phyloP scores from a whole-genome alignment of 2,888 invertebrate species.

The Bibio marci region DNA sequence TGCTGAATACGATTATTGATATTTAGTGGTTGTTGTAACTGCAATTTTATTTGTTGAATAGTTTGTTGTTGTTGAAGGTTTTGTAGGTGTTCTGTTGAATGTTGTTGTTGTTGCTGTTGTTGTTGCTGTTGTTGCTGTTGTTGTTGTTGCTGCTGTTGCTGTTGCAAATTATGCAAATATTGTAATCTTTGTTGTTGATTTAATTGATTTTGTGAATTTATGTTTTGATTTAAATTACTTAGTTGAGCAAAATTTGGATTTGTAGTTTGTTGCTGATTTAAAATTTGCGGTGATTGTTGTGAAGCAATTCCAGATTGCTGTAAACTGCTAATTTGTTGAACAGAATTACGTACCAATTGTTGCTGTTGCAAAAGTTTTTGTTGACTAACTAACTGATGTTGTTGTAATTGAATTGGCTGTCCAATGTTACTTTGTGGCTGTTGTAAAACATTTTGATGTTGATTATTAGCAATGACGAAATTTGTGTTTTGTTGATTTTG shows the following conservation, averaged over 20 bases:
- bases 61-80: slow-evolving; percentile 18
- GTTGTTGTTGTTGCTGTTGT: too few species aligned
- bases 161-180: slow-evolving; percentile 36
- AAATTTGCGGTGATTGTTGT: slow-evolving; percentile 4
- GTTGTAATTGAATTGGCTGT: slow-evolving; percentile 3
- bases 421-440: neutral
- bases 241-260: too few species aligned
- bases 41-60: slow-evolving; percentile 21
- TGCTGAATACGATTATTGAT: slow-evolving; percentile 23
- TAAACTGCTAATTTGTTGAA: neutral
- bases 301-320: neutral
- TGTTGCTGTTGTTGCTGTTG: too few species aligned
- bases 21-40: slow-evolving; percentile 28
- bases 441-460: neutral
- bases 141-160: slow-evolving; percentile 27
- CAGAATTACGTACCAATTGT: too few species aligned
- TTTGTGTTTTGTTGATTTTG: slow-evolving; percentile 8
- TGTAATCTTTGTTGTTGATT: slow-evolving; percentile 30
- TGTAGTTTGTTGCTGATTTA: slow-evolving; percentile 2
- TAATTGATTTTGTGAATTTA: slow-evolving; percentile 2
- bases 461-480: too few species aligned
- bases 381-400: slow-evolving; percentile 2
- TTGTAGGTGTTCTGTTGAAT: slow-evolving; percentile 26
- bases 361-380: neutral
- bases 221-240: too few species aligned